phyloP scores from a whole-genome alignment of 1,140 invertebrate genomes.

The Chrysomallon squamiferum region DNA sequence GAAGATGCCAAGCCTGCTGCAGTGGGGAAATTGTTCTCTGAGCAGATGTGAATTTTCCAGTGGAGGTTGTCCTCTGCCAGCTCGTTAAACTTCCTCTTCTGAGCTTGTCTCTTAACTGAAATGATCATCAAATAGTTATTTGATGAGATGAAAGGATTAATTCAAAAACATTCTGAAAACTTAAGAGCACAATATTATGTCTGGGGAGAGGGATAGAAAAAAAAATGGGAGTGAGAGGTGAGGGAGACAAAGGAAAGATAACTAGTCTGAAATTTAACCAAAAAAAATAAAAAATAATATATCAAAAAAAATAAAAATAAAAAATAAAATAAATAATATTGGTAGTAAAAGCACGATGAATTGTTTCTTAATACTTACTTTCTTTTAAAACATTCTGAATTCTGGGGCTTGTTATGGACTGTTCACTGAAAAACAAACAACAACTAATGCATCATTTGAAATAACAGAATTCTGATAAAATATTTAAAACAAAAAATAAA shows the following conservation, averaged over 20 bases:
- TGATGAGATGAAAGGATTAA: too few relatives aligned
- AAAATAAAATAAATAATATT: too few relatives aligned
- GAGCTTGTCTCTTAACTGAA: conserved; percentile 50
- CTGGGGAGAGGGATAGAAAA: too few relatives aligned
- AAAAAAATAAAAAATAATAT: conserved; percentile 10
- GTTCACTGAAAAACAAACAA: conserved; percentile 69
- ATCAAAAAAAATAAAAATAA: too few relatives aligned
- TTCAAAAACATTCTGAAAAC: neutral
- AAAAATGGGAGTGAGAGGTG: too few relatives aligned
- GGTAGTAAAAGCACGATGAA: too few relatives aligned
- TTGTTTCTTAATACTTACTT: conserved; percentile 70
- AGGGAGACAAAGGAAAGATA: too few relatives aligned
- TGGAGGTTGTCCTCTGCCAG: conserved; percentile 15
- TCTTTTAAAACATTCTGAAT: conserved; percentile 80
- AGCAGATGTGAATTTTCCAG: conserved; percentile 81
- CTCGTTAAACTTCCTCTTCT: conserved; percentile 19
- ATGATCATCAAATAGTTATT: too few relatives aligned
- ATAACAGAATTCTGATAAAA: too few relatives aligned
- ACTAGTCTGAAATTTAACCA: neutral
- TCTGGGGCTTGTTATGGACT: conserved; percentile 76
- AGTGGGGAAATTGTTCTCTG: conserved; percentile 98
- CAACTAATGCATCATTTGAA: too few relatives aligned
- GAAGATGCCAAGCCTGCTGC: conserved; percentile 97
- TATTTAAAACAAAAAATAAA: too few relatives aligned
- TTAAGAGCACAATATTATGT: too few relatives aligned